phyloP scores from a whole-genome alignment of 2,797 vertebrate genomes.

The Apogon hyalosoma region DNA sequence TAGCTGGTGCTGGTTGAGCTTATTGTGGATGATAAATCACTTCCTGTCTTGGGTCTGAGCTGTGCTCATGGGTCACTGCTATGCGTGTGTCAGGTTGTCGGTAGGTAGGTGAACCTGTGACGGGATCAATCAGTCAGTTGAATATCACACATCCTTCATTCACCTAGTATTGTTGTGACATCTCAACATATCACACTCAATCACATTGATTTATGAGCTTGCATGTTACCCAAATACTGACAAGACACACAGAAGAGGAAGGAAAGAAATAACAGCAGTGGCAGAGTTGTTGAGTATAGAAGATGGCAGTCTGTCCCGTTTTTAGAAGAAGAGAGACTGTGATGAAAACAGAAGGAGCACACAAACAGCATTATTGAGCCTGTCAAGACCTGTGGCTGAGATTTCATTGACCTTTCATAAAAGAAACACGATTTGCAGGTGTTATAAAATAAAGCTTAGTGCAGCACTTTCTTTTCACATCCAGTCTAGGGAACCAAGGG shows the following conservation, averaged over 20 bases:
- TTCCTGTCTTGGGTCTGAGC: conserved; percentile 62
- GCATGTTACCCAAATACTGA: conserved; percentile 6
- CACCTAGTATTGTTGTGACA: conserved; percentile 4
- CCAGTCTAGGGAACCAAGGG: background rate
- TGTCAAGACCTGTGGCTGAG: conserved; percentile 23
- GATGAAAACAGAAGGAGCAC: conserved; percentile 42
- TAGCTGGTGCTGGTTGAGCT: background rate
- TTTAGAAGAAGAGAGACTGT: conserved; percentile 4
- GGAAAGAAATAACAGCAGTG: background rate
- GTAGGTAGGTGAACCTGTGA: conserved; percentile 46
- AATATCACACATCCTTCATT: conserved; percentile 28
- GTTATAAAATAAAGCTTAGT: conserved; percentile 47
- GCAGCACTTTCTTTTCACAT: conserved; percentile 51
- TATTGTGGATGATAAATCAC: conserved; percentile 62
- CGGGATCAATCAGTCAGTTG: conserved; percentile 50
- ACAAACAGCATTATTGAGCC: conserved; percentile 35
- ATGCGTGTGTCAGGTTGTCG: conserved; percentile 44
- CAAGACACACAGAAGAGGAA: conserved; percentile 7
- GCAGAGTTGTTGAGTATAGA: conserved; percentile 11
- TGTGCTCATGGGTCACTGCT: conserved; percentile 59
- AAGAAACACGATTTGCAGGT: conserved; percentile 60
- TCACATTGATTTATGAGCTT: conserved; percentile 46
- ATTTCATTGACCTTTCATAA: conserved; percentile 62
- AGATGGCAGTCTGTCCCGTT: conserved; percentile 4
- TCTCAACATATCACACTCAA: conserved; percentile 16